These are phyloP conservation scores for Metopia argyrocephala DNA, from an alignment of 2,888 invertebrate species.

Conservation along the genomic window DNA sequence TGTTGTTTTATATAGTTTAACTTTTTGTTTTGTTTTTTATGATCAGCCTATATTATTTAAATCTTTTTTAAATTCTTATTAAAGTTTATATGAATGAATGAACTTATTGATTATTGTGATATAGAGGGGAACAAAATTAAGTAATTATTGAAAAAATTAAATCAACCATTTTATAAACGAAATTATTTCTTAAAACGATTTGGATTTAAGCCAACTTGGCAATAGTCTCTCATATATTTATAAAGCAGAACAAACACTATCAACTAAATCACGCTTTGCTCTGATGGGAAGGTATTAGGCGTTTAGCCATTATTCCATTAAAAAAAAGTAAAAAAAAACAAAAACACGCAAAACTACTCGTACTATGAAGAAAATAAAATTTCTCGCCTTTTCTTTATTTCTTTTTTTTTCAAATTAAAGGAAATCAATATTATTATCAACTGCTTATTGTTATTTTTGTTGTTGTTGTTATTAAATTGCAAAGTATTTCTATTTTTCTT, in stretches of 20 bases:
- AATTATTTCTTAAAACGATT: conserved; percentile 17
- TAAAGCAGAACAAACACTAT: background rate
- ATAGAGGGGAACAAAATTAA: background rate
- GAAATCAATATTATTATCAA: conserved; percentile 43
- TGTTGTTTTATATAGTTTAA: no score
- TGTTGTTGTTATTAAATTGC: background rate
- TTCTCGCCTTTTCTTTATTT: background rate
- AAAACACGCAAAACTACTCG: no score
- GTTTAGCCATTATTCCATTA: background rate
- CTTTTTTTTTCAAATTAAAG: conserved; percentile 13
- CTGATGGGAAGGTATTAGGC: background rate
- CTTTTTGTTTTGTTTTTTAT: no score
- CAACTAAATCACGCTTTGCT: background rate
- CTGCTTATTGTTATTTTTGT: background rate
- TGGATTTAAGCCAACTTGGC: conserved; percentile 51
- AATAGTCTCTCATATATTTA: background rate
- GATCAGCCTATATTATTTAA: no score
- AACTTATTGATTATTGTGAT: no score
- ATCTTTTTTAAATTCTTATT: no score
- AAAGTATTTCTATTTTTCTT: background rate
- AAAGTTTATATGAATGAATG: no score
- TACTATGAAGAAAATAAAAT: background rate
- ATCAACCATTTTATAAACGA: conserved; percentile 26
- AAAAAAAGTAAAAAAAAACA: background rate
- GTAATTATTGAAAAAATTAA: conserved; percentile 9